phyloP scores from a whole-genome alignment of 2,113 vertebrate species.

The Spheniscus mendiculus region DNA sequence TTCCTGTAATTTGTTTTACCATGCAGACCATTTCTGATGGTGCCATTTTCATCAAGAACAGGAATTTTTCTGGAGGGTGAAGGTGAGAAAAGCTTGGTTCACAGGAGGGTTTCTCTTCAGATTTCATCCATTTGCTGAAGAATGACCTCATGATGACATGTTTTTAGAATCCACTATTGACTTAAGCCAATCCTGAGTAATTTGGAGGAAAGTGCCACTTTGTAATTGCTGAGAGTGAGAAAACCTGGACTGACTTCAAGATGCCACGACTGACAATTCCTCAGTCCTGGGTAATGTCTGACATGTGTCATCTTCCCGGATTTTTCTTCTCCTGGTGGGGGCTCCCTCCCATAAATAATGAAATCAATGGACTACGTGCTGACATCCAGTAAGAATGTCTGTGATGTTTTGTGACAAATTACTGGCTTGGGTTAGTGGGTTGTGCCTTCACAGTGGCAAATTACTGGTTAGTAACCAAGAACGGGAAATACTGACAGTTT shows the following conservation, averaged over 20 bases:
- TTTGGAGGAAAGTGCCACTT: background rate
- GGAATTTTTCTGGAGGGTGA: background rate
- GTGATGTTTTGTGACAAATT: constrained; percentile 24
- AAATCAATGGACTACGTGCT: background rate
- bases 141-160: background rate
- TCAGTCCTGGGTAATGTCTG: background rate
- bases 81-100: background rate
- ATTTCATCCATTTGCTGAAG: background rate
- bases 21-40: background rate
- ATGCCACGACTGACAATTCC: background rate
- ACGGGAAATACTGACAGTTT: background rate
- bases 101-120: background rate
- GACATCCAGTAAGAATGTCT: background rate
- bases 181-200: background rate
- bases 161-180: background rate
- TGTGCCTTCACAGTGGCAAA: constrained; percentile 20
- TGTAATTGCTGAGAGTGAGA: background rate
- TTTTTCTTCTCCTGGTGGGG: background rate
- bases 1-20: background rate
- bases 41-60: background rate
- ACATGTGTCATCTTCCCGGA: background rate
- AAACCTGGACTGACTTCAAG: background rate
- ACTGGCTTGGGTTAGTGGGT: background rate
- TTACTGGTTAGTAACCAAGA: constrained; percentile 6
- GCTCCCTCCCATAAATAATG: background rate